Percentiles rank a stretch among this genome's conserved stretches.
phyloP scores from a whole-genome alignment of 2,888 invertebrate species.

The Halocaridina rubra region DNA sequence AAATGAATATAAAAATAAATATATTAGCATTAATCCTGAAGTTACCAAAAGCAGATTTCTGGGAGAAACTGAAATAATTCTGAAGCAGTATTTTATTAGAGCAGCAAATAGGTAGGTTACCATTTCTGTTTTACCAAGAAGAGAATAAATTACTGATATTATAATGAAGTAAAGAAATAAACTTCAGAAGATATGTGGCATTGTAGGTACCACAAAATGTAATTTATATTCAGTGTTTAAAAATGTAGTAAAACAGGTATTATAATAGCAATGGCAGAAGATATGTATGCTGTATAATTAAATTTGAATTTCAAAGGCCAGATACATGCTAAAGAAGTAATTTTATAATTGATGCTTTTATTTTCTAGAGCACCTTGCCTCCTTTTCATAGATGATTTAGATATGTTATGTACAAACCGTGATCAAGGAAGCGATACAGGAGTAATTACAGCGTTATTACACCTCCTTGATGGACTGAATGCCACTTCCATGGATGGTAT shows the following conservation, averaged over 20 bases:
- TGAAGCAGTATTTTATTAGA: slow-evolving; percentile 23
- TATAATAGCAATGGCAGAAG: neutral
- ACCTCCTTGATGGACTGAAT: slow-evolving; percentile 44
- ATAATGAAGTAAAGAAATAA: neutral
- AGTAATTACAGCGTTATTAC: slow-evolving; percentile 41
- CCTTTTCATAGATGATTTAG: slow-evolving; percentile 48
- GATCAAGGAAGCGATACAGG: slow-evolving; percentile 20
- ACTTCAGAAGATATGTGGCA: neutral
- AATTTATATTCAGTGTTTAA: too few species aligned
- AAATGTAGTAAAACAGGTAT: neutral
- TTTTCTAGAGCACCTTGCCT: slow-evolving; percentile 44
- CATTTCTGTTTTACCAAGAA: neutral
- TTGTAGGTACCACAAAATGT: neutral
- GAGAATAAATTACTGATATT: neutral
- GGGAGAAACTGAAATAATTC: slow-evolving; percentile 40
- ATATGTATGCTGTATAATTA: neutral
- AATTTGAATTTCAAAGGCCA: too few species aligned
- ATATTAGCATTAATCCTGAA: neutral
- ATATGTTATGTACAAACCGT: slow-evolving; percentile 33
- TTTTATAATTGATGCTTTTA: too few species aligned
- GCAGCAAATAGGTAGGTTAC: slow-evolving; percentile 37
- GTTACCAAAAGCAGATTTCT: slow-evolving; percentile 40
- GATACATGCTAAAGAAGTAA: too few species aligned
- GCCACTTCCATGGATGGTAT: neutral
- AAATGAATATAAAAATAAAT: slow-evolving; percentile 25